These are phyloP conservation scores for Crenichthys baileyi DNA, from an alignment of 2,797 vertebrate genomes.

Conservation along the genomic window DNA sequence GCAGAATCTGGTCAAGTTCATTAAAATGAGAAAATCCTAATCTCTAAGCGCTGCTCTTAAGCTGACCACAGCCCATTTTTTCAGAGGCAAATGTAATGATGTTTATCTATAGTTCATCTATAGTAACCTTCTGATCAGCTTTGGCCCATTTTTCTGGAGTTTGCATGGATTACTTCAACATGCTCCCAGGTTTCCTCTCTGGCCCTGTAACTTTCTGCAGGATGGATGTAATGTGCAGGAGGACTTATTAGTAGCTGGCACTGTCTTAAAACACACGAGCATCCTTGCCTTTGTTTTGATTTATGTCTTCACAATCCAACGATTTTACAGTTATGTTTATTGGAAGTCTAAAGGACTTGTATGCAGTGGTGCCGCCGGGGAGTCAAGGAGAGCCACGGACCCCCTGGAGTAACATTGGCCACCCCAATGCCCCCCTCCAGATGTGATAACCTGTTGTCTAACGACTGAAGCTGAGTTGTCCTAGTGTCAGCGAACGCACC, in stretches of 20 bases:
- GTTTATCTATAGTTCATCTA: background rate
- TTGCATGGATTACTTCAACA: background rate
- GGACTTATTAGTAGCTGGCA: background rate
- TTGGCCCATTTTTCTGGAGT: background rate
- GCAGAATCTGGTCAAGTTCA: background rate
- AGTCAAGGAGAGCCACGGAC: no score
- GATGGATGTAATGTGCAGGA: background rate
- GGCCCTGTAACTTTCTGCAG: no score
- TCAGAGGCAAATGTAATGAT: background rate
- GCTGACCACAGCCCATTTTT: background rate
- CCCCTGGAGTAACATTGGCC: no score
- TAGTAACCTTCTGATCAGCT: background rate
- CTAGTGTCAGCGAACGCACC: no score
- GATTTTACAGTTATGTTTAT: background rate
- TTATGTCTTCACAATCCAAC: background rate
- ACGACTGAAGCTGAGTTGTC: no score
- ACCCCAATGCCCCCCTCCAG: no score
- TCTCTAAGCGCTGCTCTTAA: background rate
- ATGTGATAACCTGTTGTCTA: no score
- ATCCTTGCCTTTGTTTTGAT: background rate
- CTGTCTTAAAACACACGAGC: background rate
- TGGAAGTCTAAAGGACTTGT: background rate
- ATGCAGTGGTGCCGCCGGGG: no score
- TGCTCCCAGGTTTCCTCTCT: background rate
- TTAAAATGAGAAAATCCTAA: background rate